phyloP scores from a whole-genome alignment of 2,888 invertebrate genomes.

The Drosophila anomelani region DNA sequence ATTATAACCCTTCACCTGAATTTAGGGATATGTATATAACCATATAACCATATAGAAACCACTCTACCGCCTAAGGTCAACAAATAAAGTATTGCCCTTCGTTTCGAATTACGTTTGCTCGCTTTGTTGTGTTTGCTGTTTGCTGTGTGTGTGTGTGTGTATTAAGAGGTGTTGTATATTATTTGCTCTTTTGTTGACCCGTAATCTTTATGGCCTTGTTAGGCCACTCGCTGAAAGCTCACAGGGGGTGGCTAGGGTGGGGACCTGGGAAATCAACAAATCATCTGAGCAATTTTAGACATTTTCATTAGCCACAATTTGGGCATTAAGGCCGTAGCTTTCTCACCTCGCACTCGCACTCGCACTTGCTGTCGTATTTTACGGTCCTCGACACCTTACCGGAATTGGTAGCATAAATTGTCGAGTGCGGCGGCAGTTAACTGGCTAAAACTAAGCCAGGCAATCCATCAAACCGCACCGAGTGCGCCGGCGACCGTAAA shows the following conservation, averaged over 20 bases:
- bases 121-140: not conserved
- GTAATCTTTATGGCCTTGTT: conserved; percentile 27
- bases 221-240: conserved; percentile 10
- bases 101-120: not conserved
- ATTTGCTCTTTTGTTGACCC: conserved; percentile 25
- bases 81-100: not conserved
- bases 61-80: not conserved
- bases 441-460: conserved; percentile 75
- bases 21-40: no score
- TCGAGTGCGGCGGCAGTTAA: conserved; percentile 69
- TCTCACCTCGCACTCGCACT: conserved; percentile 1
- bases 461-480: conserved; percentile 68
- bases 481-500: conserved; percentile 31
- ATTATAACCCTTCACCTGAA: no score
- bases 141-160: not conserved
- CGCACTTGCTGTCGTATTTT: conserved; percentile 15
- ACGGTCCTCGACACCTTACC: conserved; percentile 42
- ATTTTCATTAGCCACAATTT: conserved; percentile 44
- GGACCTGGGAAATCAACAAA: conserved; percentile 30
- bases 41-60: no score
- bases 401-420: conserved; percentile 42
- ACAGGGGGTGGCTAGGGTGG: not conserved
- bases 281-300: conserved; percentile 36
- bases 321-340: conserved; percentile 28
- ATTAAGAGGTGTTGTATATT: not conserved